Evolutionary conservation across 35 echinoderm and acorn worm species (phyloP).

Genomic region (Acanthaster planci): DNA sequence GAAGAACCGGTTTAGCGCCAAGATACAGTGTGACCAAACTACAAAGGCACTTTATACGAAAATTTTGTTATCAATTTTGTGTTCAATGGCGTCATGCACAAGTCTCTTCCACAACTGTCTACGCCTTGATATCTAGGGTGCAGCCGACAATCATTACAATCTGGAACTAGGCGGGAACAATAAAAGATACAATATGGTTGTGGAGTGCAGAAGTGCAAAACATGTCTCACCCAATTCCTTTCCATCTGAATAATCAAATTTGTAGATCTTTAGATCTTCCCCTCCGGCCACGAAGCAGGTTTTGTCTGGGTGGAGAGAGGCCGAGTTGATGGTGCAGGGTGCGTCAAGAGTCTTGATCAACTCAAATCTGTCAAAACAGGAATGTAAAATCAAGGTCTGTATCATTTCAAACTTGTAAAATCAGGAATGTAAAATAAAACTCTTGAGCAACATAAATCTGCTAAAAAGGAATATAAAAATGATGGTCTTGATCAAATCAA

Average conservation of each 20-base stretch:
- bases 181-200: background rate
- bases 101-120: too few species aligned
- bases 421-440: constrained; percentile 2
- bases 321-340: constrained; percentile 62
- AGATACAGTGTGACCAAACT: too few species aligned
- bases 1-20: too few species aligned
- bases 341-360: constrained; percentile 68
- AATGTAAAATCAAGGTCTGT: too few species aligned
- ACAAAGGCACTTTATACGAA: too few species aligned
- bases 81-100: too few species aligned
- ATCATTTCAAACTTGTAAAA: too few species aligned
- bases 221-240: constrained; percentile 75
- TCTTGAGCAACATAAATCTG: background rate
- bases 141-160: too few species aligned
- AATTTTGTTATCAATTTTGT: too few species aligned
- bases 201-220: background rate
- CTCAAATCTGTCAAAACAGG: constrained; percentile 62
- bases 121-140: too few species aligned
- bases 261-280: constrained; percentile 94
- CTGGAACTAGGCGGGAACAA: too few species aligned
- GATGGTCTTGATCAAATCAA: too few species aligned
- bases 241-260: constrained; percentile 74
- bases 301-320: constrained; percentile 82
- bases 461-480: background rate
- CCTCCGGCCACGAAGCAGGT: constrained; percentile 82